phyloP scores from a whole-genome alignment of 2,797 vertebrate genomes.

The Xerus rutilus region DNA sequence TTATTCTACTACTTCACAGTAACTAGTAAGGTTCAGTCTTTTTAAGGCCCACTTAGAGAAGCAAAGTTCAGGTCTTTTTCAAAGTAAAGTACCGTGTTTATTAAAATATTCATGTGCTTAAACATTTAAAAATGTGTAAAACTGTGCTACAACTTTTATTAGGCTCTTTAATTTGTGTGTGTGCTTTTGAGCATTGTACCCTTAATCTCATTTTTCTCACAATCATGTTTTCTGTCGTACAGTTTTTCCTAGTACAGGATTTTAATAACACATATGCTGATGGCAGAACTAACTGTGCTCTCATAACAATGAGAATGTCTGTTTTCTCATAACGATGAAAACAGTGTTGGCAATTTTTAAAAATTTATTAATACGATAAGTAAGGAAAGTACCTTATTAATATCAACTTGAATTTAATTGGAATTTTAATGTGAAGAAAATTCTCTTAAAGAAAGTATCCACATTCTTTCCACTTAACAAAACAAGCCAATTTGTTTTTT shows the following conservation, averaged over 20 bases:
- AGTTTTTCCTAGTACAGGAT: neutral
- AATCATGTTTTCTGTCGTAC: neutral
- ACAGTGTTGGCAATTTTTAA: constrained; percentile 17
- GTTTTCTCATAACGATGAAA: constrained; percentile 9
- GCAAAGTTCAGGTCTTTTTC: neutral
- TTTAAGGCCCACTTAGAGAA: neutral
- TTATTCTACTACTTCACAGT: neutral
- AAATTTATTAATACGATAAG: constrained; percentile 10
- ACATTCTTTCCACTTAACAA: constrained; percentile 31
- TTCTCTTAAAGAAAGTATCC: constrained; percentile 4
- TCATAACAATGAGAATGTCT: neutral
- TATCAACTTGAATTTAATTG: neutral
- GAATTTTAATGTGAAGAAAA: constrained; percentile 40
- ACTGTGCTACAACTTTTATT: neutral
- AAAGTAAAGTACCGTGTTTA: neutral
- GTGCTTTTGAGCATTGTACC: neutral
- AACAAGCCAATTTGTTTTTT: neutral
- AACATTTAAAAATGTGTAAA: neutral
- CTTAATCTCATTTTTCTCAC: neutral
- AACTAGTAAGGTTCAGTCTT: neutral
- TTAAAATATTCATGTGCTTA: neutral
- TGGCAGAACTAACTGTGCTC: neutral
- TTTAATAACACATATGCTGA: neutral
- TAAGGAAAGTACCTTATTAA: neutral
- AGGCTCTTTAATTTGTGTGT: neutral